These are phyloP conservation scores for Silurus meridionalis DNA, from an alignment of 2,113 vertebrate species.

Conservation along the genomic window DNA sequence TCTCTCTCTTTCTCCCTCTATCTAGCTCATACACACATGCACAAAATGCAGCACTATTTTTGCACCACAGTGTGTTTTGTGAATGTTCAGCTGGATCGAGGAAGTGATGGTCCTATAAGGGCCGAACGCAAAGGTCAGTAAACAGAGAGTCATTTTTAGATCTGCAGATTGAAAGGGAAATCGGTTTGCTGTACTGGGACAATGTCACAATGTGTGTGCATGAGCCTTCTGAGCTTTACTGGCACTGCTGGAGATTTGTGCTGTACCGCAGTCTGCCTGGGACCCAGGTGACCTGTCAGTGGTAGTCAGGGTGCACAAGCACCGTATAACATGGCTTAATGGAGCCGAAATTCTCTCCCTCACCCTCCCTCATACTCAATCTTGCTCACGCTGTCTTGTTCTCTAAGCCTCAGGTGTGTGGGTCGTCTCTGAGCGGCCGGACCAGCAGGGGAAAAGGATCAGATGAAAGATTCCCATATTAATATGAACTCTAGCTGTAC, in stretches of 20 bases:
- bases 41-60: neutral
- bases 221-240: neutral
- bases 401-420: slow-evolving; percentile 26
- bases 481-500: slow-evolving; percentile 45
- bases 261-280: slow-evolving; percentile 51
- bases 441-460: slow-evolving; percentile 36
- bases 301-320: slow-evolving; percentile 59
- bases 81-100: neutral
- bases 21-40: neutral
- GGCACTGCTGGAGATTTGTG: slow-evolving; percentile 48
- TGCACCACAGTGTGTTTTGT: neutral
- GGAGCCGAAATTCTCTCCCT: slow-evolving; percentile 60
- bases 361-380: slow-evolving; percentile 29
- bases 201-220: neutral
- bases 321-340: slow-evolving; percentile 36
- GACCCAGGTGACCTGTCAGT: slow-evolving; percentile 66
- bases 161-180: too few relatives aligned
- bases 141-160: slow-evolving; percentile 47
- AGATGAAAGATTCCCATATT: slow-evolving; percentile 42
- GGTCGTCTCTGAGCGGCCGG: neutral
- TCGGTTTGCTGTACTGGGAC: too few relatives aligned
- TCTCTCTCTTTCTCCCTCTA: neutral
- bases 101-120: slow-evolving; percentile 49
- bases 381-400: neutral
- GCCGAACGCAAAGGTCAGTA: slow-evolving; percentile 62